Evolutionary conservation across 2,113 vertebrate genomes (phyloP).

Genomic region (Cacatua alba): DNA sequence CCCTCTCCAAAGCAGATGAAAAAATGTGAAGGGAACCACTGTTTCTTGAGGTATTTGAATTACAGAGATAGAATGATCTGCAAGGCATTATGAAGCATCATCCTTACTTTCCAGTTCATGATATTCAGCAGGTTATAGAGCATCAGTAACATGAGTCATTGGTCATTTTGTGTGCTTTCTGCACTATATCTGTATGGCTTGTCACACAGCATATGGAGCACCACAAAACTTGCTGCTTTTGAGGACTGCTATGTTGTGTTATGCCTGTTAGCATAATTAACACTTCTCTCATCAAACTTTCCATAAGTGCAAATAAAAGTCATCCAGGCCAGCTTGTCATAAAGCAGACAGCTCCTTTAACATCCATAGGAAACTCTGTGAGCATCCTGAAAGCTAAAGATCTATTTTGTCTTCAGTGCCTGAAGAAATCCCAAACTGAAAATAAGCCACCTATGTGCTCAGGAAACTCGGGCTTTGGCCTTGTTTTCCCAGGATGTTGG

Average conservation of each 20-base stretch:
- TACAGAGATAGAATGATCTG: not conserved
- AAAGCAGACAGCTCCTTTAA: not conserved
- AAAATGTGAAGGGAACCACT: not conserved
- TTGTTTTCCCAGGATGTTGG: not conserved
- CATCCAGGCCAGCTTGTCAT: not conserved
- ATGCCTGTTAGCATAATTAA: not conserved
- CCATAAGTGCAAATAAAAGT: not conserved
- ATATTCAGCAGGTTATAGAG: not conserved
- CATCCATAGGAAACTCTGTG: not conserved
- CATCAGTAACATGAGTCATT: accelerated
- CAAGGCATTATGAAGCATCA: not conserved
- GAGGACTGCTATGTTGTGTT: not conserved
- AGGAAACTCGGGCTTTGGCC: not conserved
- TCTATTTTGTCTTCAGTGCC: not conserved
- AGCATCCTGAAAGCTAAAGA: not conserved
- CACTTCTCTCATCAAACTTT: not conserved
- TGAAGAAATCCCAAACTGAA: conserved; percentile 9
- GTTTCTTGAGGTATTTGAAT: not conserved
- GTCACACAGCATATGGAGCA: not conserved
- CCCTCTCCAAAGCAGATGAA: not conserved
- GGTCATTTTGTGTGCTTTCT: not conserved
- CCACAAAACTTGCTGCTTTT: not conserved
- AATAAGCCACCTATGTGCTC: not conserved
- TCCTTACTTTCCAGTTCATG: not conserved
- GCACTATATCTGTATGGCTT: not conserved